Evolutionary conservation across 2,888 invertebrate genomes (phyloP), one percentile per base, ranked within the genome.

Genomic region (Hirtodrosophila alboralis): DNA sequence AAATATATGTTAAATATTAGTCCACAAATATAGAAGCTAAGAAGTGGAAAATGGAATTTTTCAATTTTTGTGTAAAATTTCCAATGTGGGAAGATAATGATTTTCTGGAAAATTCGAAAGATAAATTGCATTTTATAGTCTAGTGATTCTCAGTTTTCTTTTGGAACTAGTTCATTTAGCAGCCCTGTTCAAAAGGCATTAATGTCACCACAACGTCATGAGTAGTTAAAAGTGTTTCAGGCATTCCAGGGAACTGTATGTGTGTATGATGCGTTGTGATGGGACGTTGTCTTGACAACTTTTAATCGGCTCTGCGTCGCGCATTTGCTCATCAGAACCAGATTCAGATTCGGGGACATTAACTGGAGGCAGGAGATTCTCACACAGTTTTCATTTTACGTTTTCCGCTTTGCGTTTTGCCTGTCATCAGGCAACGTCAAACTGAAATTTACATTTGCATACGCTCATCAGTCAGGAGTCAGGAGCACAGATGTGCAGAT

Each of bases 291-390:
- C 84, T 68, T 68, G 72, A 80, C 56, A 86, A 86, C 86, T 87
- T 86, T 83, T 88, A 86, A 86, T 88, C 87, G 88, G 86, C 84
- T 87, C 81, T 71, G 69, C 53, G 63, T 75, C 72, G 38, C 65
- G 52, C 63, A 61, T 53, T 57, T 58, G 26, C 68, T 65, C 75
- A 76, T 63, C 64, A 60, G 53, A 33, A 57, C 34, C 43, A 21
- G 41, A n/a, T n/a, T 9, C 30, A 23, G 38, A 47, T 36, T 41
- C 30, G 18, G 14, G 9, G 10, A 28, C 13, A 43, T 5, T n/a
- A 41, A 37, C 51, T 14, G 44, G 18, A 34, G 23, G 8, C 21
- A 12, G 33, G 57, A 58, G 59, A 64, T 54, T 34, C 57, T 40
- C 38, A 14, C 38, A 14, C 36, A 54, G 53, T 57, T 48, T 44